Evolutionary conservation across 2,113 vertebrate species (phyloP).

Genomic region (Thymallus thymallus): DNA sequence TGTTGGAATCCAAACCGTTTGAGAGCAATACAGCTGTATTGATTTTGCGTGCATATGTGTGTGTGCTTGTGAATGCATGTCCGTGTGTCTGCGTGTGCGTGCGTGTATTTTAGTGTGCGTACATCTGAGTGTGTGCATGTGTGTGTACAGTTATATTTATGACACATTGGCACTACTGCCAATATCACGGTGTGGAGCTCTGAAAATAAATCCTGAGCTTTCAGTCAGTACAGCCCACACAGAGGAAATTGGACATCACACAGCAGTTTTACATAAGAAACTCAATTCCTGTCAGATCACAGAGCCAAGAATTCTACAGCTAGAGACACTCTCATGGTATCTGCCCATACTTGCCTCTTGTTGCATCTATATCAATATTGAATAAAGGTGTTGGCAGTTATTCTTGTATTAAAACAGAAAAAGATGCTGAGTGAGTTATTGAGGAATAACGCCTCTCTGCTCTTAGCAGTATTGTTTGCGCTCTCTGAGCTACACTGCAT

Average conservation of each 20-base stretch:
- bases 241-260: constrained; percentile 53
- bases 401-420: constrained; percentile 31
- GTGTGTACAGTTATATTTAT: constrained; percentile 43
- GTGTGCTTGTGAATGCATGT: neutral
- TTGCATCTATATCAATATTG: constrained; percentile 47
- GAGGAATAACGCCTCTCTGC: constrained; percentile 12
- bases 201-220: constrained; percentile 47
- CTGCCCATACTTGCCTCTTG: constrained; percentile 47
- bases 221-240: constrained; percentile 33
- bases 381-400: constrained; percentile 41
- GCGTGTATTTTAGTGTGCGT: neutral
- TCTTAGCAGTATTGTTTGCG: constrained; percentile 11
- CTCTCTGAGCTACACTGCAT: constrained; percentile 4
- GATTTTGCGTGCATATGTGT: neutral
- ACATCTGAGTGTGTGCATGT: constrained; percentile 3
- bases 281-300: constrained; percentile 50
- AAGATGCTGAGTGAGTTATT: constrained; percentile 22
- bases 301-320: constrained; percentile 44
- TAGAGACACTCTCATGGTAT: constrained; percentile 29
- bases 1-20: neutral
- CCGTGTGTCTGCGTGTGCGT: neutral
- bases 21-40: neutral
- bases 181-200: constrained; percentile 32
- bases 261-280: constrained; percentile 64
- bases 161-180: constrained; percentile 34